Conservation (phyloP, 2,113 vertebrate genomes). For the Callochromis pleurospilus region DNA sequence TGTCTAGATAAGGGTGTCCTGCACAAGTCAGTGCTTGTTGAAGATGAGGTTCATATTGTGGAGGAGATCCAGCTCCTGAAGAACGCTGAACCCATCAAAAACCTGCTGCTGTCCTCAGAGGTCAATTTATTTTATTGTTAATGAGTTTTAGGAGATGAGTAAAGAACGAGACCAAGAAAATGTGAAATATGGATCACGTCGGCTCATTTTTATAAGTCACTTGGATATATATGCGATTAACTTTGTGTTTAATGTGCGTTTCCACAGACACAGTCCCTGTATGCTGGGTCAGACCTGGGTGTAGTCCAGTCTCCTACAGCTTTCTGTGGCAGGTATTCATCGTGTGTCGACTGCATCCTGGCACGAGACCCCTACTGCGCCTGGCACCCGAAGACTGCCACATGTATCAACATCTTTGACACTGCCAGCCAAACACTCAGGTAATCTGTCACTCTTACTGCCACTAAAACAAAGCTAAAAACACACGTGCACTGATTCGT, state of each 20-base stretch:
- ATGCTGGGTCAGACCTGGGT: slow-evolving; percentile 84
- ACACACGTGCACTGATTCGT: neutral
- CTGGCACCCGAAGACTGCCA: slow-evolving; percentile 70
- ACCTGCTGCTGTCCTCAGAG: slow-evolving; percentile 81
- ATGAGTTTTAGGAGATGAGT: neutral
- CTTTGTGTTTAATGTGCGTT: neutral
- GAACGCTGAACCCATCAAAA: slow-evolving; percentile 80
- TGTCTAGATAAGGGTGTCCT: slow-evolving; percentile 84
- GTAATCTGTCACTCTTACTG: slow-evolving; percentile 8
- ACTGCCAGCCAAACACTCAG: neutral
- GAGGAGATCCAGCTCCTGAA: slow-evolving; percentile 90
- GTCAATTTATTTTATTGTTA: slow-evolving; percentile 57
- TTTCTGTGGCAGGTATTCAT: slow-evolving; percentile 81
- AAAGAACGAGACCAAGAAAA: neutral
- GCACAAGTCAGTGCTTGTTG: slow-evolving; percentile 86
- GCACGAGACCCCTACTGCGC: slow-evolving; percentile 93
- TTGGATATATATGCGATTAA: neutral
- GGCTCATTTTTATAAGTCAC: neutral
- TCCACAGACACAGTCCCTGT: slow-evolving; percentile 79
- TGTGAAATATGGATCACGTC: neutral
- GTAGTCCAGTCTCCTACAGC: slow-evolving; percentile 88
- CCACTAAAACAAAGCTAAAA: neutral
- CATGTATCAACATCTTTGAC: slow-evolving; percentile 74
- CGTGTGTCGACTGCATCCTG: slow-evolving; percentile 85
- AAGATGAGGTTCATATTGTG: slow-evolving; percentile 81